These are phyloP conservation scores for Dallia pectoralis DNA, from an alignment of 2,797 vertebrate genomes.

Conservation along the genomic window DNA sequence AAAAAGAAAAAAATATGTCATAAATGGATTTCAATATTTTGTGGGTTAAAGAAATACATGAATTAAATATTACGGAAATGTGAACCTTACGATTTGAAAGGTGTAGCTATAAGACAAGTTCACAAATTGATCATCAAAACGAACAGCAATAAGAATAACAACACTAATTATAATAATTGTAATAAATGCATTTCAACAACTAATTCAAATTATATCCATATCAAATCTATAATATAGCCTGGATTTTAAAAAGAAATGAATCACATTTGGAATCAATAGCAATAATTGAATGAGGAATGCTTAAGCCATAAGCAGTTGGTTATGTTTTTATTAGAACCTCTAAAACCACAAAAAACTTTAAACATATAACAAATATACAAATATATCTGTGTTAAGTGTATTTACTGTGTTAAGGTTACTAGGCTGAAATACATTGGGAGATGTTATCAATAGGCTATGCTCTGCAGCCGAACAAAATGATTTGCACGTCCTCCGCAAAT, in stretches of 20 bases:
- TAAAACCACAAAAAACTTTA: neutral
- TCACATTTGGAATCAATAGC: neutral
- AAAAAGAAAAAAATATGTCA: neutral
- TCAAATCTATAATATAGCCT: neutral
- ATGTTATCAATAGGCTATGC: constrained; percentile 3
- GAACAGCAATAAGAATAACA: neutral
- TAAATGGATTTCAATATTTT: neutral
- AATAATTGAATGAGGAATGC: neutral
- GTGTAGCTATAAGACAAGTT: neutral
- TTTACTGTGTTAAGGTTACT: neutral
- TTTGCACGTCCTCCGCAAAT: constrained; percentile 42
- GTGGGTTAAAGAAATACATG: neutral
- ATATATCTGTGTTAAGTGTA: too few species aligned
- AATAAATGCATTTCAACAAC: neutral
- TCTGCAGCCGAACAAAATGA: constrained; percentile 39
- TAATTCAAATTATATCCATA: neutral
- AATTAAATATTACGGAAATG: neutral
- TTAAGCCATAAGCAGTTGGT: neutral
- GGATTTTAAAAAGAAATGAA: neutral
- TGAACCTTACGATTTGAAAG: neutral
- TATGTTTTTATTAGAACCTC: neutral
- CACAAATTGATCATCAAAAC: neutral
- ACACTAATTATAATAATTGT: neutral
- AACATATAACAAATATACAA: too few species aligned
- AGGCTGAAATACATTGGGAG: constrained; percentile 12